These are phyloP conservation scores for Hypsibius dujardini DNA, from an alignment of 1,140 invertebrate species.

Conservation along the genomic window DNA sequence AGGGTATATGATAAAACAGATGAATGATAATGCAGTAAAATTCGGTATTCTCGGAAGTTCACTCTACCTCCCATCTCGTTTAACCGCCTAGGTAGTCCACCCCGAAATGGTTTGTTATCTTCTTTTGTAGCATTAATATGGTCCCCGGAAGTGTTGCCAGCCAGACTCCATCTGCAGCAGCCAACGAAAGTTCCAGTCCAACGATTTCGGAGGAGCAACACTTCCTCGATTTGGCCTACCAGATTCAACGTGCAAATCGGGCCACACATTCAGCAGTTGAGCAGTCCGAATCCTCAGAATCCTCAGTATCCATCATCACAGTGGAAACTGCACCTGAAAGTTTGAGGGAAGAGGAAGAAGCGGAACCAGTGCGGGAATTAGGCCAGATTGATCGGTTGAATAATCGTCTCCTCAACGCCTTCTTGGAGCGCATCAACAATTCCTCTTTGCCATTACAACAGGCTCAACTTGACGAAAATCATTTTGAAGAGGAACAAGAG, in stretches of 20 bases:
- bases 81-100: too few relatives aligned
- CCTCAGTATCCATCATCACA: not conserved
- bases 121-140: too few relatives aligned
- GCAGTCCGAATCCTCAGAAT: not conserved
- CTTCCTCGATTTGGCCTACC: not conserved
- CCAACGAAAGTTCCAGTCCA: too few relatives aligned
- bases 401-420: constrained; percentile 7
- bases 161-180: too few relatives aligned
- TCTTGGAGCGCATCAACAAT: not conserved
- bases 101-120: too few relatives aligned
- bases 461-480: too few relatives aligned
- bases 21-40: too few relatives aligned
- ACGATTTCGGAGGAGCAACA: not conserved
- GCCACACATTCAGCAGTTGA: not conserved
- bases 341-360: not conserved
- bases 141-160: too few relatives aligned
- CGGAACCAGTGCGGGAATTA: not conserved
- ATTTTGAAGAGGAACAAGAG: not conserved
- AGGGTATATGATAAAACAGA: too few relatives aligned
- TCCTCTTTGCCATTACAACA: not conserved
- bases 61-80: too few relatives aligned
- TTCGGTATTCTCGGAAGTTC: too few relatives aligned
- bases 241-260: not conserved
- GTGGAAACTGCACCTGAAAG: not conserved
- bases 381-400: not conserved